Conservation (phyloP, 2,113 vertebrate species). For the Athene cunicularia region DNA sequence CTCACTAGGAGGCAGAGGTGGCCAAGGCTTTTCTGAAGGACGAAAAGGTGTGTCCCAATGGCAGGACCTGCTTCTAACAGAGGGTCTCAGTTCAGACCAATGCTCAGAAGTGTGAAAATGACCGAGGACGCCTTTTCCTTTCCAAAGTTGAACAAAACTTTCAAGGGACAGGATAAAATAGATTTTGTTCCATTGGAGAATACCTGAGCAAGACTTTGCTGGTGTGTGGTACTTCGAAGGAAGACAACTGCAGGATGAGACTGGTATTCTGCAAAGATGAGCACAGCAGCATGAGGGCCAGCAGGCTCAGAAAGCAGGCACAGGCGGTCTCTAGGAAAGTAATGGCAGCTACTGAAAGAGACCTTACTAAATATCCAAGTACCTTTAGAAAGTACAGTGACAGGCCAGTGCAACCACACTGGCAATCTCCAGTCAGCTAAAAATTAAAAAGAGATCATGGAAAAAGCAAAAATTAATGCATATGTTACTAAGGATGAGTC, state of each 20-base stretch:
- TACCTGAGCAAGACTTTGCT: neutral
- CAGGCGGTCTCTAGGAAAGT: neutral
- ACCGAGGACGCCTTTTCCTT: neutral
- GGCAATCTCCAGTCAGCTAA: neutral
- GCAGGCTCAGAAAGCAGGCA: neutral
- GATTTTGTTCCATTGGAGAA: neutral
- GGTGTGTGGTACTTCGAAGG: no score
- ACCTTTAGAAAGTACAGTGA: neutral
- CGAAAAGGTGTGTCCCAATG: neutral
- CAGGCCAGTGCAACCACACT: neutral
- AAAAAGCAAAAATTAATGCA: neutral
- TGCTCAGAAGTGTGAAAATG: neutral
- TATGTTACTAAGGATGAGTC: neutral
- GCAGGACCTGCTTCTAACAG: neutral
- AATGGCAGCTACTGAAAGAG: neutral
- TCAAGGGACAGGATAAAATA: neutral
- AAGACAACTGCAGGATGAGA: neutral
- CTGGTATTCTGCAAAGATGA: neutral
- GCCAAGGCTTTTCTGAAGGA: neutral
- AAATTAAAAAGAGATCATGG: neutral
- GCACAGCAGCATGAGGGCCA: neutral
- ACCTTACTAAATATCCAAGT: rapidly evolving
- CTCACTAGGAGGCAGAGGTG: neutral
- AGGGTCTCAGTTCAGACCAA: neutral
- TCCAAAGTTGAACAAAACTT: neutral